phyloP scores from a whole-genome alignment of 2,797 vertebrate genomes.

The Adrianichthys oophorus region DNA sequence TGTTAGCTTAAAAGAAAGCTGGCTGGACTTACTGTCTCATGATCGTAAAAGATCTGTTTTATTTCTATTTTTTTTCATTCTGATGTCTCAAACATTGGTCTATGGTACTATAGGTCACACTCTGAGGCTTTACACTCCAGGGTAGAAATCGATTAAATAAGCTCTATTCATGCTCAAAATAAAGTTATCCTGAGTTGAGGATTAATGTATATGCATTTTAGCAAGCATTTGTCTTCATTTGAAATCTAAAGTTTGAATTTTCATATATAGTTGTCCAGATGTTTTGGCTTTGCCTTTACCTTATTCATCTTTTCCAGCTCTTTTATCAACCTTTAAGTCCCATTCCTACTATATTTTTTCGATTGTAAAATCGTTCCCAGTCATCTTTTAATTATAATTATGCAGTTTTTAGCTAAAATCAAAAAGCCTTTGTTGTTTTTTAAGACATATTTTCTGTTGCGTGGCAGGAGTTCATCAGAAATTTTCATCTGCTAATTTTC shows the following conservation, averaged over 20 bases:
- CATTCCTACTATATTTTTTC: too few relatives aligned
- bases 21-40: slow-evolving; percentile 46
- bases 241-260: slow-evolving; percentile 10
- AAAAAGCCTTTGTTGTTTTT: too few relatives aligned
- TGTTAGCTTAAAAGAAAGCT: slow-evolving; percentile 59
- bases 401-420: too few relatives aligned
- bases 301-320: too few relatives aligned
- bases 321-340: too few relatives aligned
- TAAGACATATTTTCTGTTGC: too few relatives aligned
- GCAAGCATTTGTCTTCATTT: slow-evolving; percentile 20
- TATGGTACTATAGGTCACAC: slow-evolving; percentile 60
- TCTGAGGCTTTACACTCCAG: slow-evolving; percentile 26
- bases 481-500: too few relatives aligned
- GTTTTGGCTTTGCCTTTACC: not conserved
- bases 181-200: slow-evolving; percentile 39
- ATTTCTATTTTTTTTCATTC: slow-evolving; percentile 32
- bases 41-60: slow-evolving; percentile 44
- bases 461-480: too few relatives aligned
- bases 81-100: slow-evolving; percentile 56
- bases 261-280: slow-evolving; percentile 5
- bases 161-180: slow-evolving; percentile 50
- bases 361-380: too few relatives aligned
- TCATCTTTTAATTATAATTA: too few relatives aligned
- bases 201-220: slow-evolving; percentile 36
- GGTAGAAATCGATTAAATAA: slow-evolving; percentile 41